These are phyloP conservation scores for Asarcornis scutulata DNA, from an alignment of 2,113 vertebrate genomes.

Conservation along the genomic window DNA sequence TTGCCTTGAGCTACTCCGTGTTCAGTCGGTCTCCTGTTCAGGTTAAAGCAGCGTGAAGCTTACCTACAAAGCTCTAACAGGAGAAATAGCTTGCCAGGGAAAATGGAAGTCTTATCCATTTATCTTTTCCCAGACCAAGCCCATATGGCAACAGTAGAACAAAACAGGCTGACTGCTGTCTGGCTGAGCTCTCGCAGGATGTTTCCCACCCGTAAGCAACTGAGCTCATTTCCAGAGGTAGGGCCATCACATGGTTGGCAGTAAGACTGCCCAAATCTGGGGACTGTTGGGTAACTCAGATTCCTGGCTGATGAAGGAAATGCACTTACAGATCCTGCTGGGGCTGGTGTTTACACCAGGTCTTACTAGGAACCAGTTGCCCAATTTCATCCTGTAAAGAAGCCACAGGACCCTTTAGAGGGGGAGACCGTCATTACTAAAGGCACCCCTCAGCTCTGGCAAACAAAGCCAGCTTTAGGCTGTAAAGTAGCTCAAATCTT, in stretches of 20 bases:
- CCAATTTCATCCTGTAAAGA: background rate
- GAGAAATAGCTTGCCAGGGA: background rate
- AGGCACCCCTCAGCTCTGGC: background rate
- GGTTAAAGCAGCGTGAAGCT: background rate
- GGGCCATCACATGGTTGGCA: background rate
- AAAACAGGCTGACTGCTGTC: background rate
- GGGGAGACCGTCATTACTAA: background rate
- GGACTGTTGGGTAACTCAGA: background rate
- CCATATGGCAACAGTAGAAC: background rate
- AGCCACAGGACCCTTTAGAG: background rate
- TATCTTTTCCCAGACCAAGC: background rate
- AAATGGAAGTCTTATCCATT: background rate
- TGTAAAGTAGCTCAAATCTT: background rate
- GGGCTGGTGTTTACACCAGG: background rate
- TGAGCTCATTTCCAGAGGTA: background rate
- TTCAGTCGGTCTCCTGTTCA: background rate
- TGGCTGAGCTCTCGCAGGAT: background rate
- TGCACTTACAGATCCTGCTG: background rate
- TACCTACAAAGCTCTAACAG: background rate
- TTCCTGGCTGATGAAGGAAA: background rate
- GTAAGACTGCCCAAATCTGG: background rate
- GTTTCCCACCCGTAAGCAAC: background rate
- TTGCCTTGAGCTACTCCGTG: conserved; percentile 21
- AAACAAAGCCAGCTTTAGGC: background rate
- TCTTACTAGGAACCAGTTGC: background rate